Percentiles rank a stretch among this genome's conserved stretches.
These are phyloP conservation scores for Melanotaenia boesemani DNA, from an alignment of 2,797 vertebrate genomes.

Conservation along the genomic window DNA sequence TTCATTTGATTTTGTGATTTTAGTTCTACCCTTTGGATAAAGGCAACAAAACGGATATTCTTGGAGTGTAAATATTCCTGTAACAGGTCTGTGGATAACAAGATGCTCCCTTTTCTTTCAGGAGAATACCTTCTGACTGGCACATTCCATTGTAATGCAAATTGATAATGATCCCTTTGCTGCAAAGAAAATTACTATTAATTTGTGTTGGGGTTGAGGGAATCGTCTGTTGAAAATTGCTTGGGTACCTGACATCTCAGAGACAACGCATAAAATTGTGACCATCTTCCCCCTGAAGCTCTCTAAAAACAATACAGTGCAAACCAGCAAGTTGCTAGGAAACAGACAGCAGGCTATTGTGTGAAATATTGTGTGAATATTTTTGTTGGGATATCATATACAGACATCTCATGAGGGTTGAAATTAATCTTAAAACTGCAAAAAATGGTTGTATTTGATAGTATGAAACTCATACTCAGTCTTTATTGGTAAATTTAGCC, in stretches of 20 bases:
- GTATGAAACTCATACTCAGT: neutral
- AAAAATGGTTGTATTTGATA: neutral
- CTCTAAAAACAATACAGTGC: conserved; percentile 63
- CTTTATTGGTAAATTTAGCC: conserved; percentile 7
- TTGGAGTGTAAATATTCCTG: conserved; percentile 24
- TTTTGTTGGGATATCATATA: conserved; percentile 42
- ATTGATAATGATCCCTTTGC: conserved; percentile 63
- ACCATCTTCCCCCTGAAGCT: conserved; percentile 58
- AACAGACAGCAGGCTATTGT: conserved; percentile 70
- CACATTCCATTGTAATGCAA: conserved; percentile 58
- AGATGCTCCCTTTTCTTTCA: conserved; percentile 38
- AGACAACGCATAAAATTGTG: conserved; percentile 56
- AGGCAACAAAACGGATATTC: neutral
- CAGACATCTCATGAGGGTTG: conserved; percentile 15
- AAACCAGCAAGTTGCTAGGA: conserved; percentile 81
- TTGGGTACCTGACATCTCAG: conserved; percentile 60
- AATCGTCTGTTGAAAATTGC: conserved; percentile 60
- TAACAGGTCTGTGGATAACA: conserved; percentile 37
- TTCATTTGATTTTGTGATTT: neutral
- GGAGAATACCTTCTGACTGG: conserved; percentile 54
- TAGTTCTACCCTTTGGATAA: conserved; percentile 7
- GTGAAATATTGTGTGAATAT: conserved; percentile 30
- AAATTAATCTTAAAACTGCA: conserved; percentile 15
- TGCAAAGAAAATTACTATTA: conserved; percentile 63
- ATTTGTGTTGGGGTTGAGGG: conserved; percentile 69